Base-by-base conservation (phyloP, 2,113 vertebrate genomes). In the Apteryx mantelli region DNA sequence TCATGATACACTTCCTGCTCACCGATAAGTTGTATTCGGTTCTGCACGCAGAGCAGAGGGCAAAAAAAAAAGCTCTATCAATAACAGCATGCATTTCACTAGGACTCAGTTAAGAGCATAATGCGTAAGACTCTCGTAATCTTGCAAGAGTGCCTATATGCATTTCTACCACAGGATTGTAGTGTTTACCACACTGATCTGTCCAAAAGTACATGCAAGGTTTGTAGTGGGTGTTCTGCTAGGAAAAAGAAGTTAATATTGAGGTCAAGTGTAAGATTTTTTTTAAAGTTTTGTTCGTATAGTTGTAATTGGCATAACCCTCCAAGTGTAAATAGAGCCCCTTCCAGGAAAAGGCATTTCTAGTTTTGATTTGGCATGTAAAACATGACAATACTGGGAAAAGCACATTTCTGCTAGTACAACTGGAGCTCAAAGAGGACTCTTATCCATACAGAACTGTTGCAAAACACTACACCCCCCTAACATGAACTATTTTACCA, bases 321-420 rank as follows among this genome's bases (percentile, higher is more conserved):
- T 96, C 70, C 82, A 86, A 86, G 68, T 60, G 79, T 91, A 95
- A 93, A 89, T 13, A 95, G 63, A 95, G 63, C 92, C 89, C 85
- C 79, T 93, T 93, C 87, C 82, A 96, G 82, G 93, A 94, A 95
- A 93, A 97, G 32, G 82, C 60, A 88, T 71, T 97, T 96, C 73
- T 78, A 74, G 52, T n/a, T 86, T 32, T 70, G 56, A 91, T 90
- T 71, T 48, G 68, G 85, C 64, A 91, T 5, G 22, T 44, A 55
- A 91, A 78, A 95, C 30, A 82, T 20, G 82, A 88, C 76, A 91
- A 84, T 78, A 90, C 60, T 77, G 75, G 86, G 79, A 90, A 91
- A 90, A 95, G 66, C 36, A 61, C 64, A 93, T 91, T 68, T 70
- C 73, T 84, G 76, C 65, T 75, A 89, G 30, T 44, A 78, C 52